These are phyloP conservation scores for Cydia pomonella DNA, from an alignment of 1,140 invertebrate species.

Conservation along the genomic window DNA sequence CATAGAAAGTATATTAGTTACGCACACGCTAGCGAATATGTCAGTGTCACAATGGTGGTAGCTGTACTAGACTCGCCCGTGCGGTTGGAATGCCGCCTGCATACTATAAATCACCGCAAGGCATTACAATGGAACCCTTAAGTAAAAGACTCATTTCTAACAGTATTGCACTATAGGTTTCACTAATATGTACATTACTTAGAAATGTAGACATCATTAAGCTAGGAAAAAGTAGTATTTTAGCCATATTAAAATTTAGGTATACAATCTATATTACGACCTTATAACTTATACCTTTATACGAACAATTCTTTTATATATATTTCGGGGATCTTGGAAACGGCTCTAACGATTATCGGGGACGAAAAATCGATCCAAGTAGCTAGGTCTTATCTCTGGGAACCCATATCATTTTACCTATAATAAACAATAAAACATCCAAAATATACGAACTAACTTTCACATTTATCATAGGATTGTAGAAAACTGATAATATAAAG, in stretches of 20 bases:
- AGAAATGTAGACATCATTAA: neutral
- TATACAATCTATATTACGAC: no score
- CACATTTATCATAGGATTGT: neutral
- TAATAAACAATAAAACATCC: neutral
- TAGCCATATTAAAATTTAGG: no score
- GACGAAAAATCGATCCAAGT: no score
- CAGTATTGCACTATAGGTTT: neutral
- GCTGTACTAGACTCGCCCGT: neutral
- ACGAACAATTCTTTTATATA: no score
- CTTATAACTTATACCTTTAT: no score
- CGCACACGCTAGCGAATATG: no score
- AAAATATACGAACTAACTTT: neutral
- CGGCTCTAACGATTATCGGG: no score
- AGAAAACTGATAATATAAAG: neutral
- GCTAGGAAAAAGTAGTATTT: no score
- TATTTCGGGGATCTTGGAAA: no score
- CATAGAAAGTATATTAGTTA: no score
- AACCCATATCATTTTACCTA: neutral
- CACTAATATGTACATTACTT: neutral
- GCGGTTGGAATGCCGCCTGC: neutral
- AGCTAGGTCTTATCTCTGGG: no score
- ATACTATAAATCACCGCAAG: conserved; percentile 10
- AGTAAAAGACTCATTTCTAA: neutral
- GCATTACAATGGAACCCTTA: conserved; percentile 16
- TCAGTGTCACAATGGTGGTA: no score